These are phyloP conservation scores for Oreochromis niloticus DNA, from an alignment of 2,113 vertebrate species.

Conservation along the genomic window DNA sequence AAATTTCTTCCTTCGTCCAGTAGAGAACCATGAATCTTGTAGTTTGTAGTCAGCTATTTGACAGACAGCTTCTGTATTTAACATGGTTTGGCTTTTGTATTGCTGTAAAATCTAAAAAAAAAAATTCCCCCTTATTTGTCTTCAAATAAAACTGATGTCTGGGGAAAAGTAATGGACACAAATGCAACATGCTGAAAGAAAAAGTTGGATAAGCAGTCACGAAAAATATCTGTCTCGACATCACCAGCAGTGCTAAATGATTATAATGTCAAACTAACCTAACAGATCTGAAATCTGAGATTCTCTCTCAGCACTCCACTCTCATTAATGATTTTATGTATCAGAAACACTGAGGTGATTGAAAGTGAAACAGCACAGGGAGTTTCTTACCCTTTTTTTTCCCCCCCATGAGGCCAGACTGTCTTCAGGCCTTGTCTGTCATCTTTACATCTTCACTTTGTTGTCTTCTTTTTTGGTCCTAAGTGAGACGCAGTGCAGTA, in stretches of 20 bases:
- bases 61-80: neutral
- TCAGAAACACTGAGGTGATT: neutral
- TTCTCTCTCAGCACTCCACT: neutral
- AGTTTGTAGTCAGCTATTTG: neutral
- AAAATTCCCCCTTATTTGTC: neutral
- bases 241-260: neutral
- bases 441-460: constrained; percentile 28
- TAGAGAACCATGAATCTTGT: neutral
- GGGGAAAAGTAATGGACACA: neutral
- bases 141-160: neutral
- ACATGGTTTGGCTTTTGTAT: neutral
- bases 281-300: neutral
- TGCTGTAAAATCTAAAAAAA: neutral
- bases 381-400: neutral
- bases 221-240: neutral
- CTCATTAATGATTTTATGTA: neutral
- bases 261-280: neutral
- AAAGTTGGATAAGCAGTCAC: neutral
- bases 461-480: constrained; percentile 32
- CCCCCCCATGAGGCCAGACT: neutral
- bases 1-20: neutral
- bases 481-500: constrained; percentile 39
- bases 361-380: neutral
- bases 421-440: constrained; percentile 21
- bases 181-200: neutral